Evolutionary conservation across 2,888 invertebrate genomes (phyloP).

Genomic region (Stenchaetothrips biformis): DNA sequence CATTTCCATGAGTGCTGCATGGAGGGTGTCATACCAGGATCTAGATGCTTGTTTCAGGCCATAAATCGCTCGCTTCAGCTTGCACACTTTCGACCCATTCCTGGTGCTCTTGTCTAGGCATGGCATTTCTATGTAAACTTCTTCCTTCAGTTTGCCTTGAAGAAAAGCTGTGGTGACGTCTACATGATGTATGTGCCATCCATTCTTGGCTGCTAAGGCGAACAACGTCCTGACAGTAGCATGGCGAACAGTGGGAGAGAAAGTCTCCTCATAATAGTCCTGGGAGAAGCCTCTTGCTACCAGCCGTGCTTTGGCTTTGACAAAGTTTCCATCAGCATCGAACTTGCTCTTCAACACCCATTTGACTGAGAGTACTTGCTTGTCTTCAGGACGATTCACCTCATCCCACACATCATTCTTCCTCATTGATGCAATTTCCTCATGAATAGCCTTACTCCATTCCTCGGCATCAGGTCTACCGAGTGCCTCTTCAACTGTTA

Average conservation of each 20-base stretch:
- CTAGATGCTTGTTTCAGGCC: conserved; percentile 34
- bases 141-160: conserved; percentile 38
- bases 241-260: conserved; percentile 38
- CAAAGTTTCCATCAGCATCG: conserved; percentile 35
- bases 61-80: conserved; percentile 35
- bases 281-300: conserved; percentile 39
- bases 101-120: conserved; percentile 27
- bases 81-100: conserved; percentile 31
- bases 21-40: conserved; percentile 34
- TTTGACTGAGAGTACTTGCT: conserved; percentile 32
- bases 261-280: conserved; percentile 38
- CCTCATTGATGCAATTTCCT: conserved; percentile 31
- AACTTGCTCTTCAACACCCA: conserved; percentile 38
- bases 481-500: background rate
- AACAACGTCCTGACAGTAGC: conserved; percentile 37
- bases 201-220: conserved; percentile 37
- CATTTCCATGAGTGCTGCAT: conserved; percentile 28
- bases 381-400: conserved; percentile 29
- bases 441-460: conserved; percentile 35
- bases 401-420: conserved; percentile 35
- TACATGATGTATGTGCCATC: conserved; percentile 38
- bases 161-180: conserved; percentile 40
- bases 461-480: conserved; percentile 24
- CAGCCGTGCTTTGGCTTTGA: conserved; percentile 36
- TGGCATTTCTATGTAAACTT: conserved; percentile 38